A percentile compares a stretch with the other conserved stretches of the same genome.
Conservation (phyloP, 2,888 invertebrate species). For the Drosophila longiperda region DNA sequence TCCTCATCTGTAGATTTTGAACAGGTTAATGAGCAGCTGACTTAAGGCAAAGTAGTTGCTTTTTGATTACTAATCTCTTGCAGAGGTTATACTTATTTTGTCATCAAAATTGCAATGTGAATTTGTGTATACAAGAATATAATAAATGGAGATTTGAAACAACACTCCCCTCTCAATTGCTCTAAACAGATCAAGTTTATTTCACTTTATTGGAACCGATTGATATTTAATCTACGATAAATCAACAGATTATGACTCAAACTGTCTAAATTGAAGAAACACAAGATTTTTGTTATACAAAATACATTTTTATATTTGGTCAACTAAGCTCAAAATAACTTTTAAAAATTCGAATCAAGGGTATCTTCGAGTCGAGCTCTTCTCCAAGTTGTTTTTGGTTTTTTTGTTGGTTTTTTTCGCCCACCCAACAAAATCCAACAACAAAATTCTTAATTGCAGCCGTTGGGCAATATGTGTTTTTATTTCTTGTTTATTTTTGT, state of each 20-base stretch:
- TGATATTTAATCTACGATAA: not conserved
- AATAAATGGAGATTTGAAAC: not conserved
- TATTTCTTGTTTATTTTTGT: not conserved
- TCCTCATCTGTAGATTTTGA: conserved; percentile 24
- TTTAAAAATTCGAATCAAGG: not conserved
- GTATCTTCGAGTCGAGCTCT: not conserved
- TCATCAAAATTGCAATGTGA: not conserved
- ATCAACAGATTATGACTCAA: not conserved
- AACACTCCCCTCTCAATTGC: too few relatives aligned
- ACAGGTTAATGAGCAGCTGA: conserved; percentile 67
- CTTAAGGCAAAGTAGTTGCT: conserved; percentile 34
- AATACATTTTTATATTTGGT: not conserved
- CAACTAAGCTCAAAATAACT: not conserved
- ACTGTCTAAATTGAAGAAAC: not conserved
- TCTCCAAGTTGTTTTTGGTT: not conserved
- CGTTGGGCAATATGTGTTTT: conserved; percentile 54
- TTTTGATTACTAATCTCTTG: not conserved
- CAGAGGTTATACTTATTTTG: not conserved
- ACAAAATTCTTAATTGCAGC: conserved; percentile 72
- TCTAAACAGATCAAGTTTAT: not conserved
- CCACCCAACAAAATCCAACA: conserved; percentile 56
- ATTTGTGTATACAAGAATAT: too few relatives aligned
- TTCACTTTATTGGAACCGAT: not conserved
- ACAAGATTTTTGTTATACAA: not conserved
- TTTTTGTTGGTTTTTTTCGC: conserved; percentile 34